Conservation (phyloP, 2,113 vertebrate genomes). For the Bubo blakistoni region DNA sequence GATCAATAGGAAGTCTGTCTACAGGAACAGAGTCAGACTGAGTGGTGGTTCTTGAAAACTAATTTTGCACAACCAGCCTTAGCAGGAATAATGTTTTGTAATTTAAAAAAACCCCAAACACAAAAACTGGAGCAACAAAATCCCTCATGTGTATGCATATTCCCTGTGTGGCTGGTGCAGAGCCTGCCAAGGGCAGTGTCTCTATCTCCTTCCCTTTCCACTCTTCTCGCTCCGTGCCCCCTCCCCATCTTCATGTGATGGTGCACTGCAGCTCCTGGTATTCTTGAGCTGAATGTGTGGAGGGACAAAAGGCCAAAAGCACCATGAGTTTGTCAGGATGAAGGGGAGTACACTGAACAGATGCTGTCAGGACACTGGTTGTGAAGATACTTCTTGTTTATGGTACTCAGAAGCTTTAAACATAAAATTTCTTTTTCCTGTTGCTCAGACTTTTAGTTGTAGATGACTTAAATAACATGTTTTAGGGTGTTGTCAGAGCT, state of each 20-base stretch:
- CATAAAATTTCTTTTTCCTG: neutral
- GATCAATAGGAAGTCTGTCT: neutral
- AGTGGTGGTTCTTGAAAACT: neutral
- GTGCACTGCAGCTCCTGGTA: neutral
- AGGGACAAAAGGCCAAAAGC: neutral
- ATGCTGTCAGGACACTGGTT: neutral
- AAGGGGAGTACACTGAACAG: neutral
- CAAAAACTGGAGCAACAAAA: neutral
- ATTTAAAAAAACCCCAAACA: neutral
- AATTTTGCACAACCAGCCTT: constrained; percentile 16
- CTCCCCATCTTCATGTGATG: neutral
- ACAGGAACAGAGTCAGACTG: constrained; percentile 61
- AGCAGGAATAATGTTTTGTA: neutral
- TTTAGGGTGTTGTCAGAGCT: neutral
- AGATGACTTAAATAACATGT: neutral
- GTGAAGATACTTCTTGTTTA: neutral
- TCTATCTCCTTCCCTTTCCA: neutral
- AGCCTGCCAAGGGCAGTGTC: neutral
- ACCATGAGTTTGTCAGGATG: neutral
- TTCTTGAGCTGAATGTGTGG: neutral
- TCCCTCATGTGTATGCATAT: neutral
- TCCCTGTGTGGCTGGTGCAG: constrained; percentile 38
- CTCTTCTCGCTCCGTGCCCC: neutral
- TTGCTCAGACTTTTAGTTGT: neutral
- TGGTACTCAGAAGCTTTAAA: constrained; percentile 4